These are phyloP conservation scores for Napeogenes inachia DNA, from an alignment of 2,888 invertebrate genomes.

Conservation along the genomic window DNA sequence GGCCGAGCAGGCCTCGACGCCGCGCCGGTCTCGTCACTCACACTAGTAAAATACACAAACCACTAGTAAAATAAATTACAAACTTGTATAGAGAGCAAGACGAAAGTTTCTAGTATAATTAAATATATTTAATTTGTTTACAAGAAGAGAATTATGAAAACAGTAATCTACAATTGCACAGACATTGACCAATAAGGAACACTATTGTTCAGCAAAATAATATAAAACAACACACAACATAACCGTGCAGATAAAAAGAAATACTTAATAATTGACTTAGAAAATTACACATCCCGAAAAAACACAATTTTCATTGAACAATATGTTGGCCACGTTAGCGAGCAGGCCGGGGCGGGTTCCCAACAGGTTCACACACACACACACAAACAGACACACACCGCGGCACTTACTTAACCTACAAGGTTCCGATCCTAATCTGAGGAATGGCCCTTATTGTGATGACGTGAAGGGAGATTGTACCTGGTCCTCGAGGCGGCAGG, in stretches of 20 bases:
- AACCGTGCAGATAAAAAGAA: neutral
- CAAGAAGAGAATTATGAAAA: no score
- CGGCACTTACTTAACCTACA: neutral
- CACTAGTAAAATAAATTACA: no score
- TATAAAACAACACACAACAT: no score
- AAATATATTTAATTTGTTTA: no score
- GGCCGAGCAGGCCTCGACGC: no score
- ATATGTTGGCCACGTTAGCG: slow-evolving; percentile 28
- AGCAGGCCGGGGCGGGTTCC: neutral
- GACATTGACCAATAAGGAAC: no score
- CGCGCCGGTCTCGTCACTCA: no score
- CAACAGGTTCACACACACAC: slow-evolving; percentile 16
- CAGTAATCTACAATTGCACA: no score
- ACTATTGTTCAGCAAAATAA: no score
- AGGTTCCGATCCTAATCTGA: slow-evolving; percentile 2
- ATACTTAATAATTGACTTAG: neutral
- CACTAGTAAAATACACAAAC: no score
- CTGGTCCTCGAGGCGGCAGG: slow-evolving; percentile 73
- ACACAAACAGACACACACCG: slow-evolving; percentile 11
- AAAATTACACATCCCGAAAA: neutral
- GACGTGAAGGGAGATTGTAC: slow-evolving; percentile 41
- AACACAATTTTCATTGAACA: slow-evolving; percentile 10
- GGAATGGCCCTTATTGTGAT: neutral
- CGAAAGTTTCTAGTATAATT: no score
- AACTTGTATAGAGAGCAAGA: no score